phyloP scores from a whole-genome alignment of 2,113 vertebrate species.

The Circaetus gallicus region DNA sequence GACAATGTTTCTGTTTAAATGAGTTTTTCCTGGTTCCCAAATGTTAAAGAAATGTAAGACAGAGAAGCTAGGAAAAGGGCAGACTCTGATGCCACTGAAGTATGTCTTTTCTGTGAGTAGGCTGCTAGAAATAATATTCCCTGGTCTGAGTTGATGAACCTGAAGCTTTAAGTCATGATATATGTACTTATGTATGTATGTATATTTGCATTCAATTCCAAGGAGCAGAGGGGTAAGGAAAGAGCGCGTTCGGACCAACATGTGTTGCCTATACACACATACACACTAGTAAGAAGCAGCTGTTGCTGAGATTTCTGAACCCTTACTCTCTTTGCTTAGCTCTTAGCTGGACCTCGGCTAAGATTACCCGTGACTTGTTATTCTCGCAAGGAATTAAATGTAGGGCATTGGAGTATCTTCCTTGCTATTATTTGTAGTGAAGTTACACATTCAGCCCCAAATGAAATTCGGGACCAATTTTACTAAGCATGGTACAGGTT shows the following conservation, averaged over 20 bases:
- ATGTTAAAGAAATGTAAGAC: neutral
- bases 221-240: neutral
- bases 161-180: neutral
- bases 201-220: neutral
- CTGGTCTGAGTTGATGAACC: neutral
- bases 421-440: neutral
- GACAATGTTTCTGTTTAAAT: neutral
- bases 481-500: neutral
- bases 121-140: neutral
- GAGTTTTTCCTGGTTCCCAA: neutral
- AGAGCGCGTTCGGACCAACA: neutral
- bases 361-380: neutral
- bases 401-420: neutral
- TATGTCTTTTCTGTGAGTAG: neutral
- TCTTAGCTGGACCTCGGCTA: neutral
- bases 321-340: neutral
- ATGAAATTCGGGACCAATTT: neutral
- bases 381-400: neutral
- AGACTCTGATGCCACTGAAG: neutral
- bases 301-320: neutral
- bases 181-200: neutral
- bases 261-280: fast-evolving
- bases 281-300: neutral
- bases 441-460: neutral
- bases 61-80: neutral